These are phyloP conservation scores for Antheraea yamamai DNA, from an alignment of 2,888 invertebrate genomes.

Conservation along the genomic window DNA sequence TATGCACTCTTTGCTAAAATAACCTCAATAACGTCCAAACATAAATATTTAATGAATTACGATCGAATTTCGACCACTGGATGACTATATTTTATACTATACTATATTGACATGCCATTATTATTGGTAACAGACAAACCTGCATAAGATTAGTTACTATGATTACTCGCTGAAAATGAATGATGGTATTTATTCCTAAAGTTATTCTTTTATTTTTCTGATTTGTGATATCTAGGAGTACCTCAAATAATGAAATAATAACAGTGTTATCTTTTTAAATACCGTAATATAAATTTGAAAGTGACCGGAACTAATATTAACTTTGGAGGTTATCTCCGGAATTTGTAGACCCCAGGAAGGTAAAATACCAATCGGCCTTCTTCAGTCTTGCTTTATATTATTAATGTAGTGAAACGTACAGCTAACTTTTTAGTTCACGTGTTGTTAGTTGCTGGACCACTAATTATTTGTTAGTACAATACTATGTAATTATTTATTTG, in stretches of 20 bases:
- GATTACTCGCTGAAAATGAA: too few species aligned
- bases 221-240: background rate
- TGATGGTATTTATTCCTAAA: too few species aligned
- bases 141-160: too few species aligned
- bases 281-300: background rate
- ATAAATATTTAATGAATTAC: too few species aligned
- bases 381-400: constrained; percentile 4
- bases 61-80: too few species aligned
- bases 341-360: constrained; percentile 8
- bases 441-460: background rate
- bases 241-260: background rate
- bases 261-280: background rate
- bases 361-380: constrained; percentile 4
- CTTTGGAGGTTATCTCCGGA: constrained; percentile 25
- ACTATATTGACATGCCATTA: too few species aligned
- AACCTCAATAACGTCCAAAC: too few species aligned
- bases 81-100: too few species aligned
- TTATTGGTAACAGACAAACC: too few species aligned
- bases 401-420: background rate
- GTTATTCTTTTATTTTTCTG: background rate
- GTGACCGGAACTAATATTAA: constrained; percentile 15
- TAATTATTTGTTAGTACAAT: background rate
- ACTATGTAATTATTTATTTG: too few species aligned
- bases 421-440: background rate
- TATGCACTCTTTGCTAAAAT: too few species aligned